phyloP scores from a whole-genome alignment of 2,797 vertebrate species.

The Phyllotis vaccarum region DNA sequence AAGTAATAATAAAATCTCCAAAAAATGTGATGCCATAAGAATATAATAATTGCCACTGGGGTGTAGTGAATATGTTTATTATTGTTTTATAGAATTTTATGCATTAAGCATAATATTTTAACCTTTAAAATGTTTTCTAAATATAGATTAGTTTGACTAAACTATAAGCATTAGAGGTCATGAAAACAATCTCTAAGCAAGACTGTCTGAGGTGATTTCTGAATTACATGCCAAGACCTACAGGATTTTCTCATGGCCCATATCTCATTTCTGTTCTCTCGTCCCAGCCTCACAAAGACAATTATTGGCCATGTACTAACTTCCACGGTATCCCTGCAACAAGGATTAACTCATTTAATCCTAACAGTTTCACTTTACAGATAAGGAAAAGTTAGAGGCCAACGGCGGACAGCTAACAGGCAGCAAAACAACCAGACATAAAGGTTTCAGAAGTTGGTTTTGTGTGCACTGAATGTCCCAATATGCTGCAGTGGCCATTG shows the following conservation, averaged over 20 bases:
- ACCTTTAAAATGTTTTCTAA: neutral
- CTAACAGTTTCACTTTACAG: neutral
- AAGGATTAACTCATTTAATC: slow-evolving; percentile 22
- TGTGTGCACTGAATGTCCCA: neutral
- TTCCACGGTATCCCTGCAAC: neutral
- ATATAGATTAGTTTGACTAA: neutral
- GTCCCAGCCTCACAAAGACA: neutral
- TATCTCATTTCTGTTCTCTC: neutral
- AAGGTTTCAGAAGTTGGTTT: neutral
- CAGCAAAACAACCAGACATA: neutral
- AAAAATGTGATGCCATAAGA: neutral
- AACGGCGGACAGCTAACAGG: neutral
- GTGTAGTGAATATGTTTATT: neutral
- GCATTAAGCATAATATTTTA: neutral
- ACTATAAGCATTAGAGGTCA: neutral
- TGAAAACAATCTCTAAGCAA: neutral
- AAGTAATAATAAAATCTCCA: neutral
- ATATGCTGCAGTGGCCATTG: neutral
- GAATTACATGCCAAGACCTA: neutral
- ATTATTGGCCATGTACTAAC: neutral
- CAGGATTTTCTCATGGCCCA: neutral
- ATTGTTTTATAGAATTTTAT: neutral
- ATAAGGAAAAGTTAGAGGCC: neutral
- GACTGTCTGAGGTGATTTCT: neutral
- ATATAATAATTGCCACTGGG: neutral